Evolutionary conservation across 2,888 invertebrate species (phyloP).

Genomic region (Lasioglossum pauxillum): DNA sequence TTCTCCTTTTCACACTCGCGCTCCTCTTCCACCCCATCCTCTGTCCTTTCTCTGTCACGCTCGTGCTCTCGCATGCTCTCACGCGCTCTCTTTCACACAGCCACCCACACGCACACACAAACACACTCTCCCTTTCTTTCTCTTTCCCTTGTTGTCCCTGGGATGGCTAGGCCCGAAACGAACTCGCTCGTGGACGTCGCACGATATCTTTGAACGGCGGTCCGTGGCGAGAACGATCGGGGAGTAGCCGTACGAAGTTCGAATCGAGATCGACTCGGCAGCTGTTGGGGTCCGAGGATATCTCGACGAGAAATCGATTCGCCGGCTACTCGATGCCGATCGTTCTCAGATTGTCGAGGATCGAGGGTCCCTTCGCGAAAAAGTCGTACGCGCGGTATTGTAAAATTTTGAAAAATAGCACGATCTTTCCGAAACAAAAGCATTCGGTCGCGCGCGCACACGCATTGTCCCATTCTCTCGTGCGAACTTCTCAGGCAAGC

Average conservation of each 20-base stretch:
- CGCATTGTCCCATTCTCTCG: conserved; percentile 35
- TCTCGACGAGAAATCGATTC: conserved; percentile 3
- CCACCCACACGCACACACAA: neutral
- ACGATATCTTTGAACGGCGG: conserved; percentile 42
- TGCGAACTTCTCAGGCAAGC: conserved; percentile 29
- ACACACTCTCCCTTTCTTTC: neutral
- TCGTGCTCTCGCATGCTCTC: conserved; percentile 1
- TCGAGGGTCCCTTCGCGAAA: conserved; percentile 70
- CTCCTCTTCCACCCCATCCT: conserved; percentile 6
- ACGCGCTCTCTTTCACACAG: conserved; percentile 4
- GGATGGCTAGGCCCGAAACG: conserved; percentile 25
- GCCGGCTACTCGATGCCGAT: conserved; percentile 52
- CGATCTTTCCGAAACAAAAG: conserved; percentile 77
- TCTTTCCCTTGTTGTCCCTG: conserved; percentile 10
- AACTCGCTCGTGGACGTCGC: conserved; percentile 44
- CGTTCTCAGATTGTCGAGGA: conserved; percentile 72
- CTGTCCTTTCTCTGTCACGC: neutral
- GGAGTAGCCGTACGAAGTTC: conserved; percentile 33
- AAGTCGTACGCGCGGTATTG: conserved; percentile 69
- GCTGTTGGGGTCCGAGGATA: neutral
- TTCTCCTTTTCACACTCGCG: conserved; percentile 33
- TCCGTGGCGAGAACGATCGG: conserved; percentile 47
- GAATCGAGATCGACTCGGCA: neutral
- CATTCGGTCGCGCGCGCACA: conserved; percentile 65
- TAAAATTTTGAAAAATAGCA: conserved; percentile 84